Conservation (phyloP, 2,888 invertebrate genomes). For the Serrognathus titanus region DNA sequence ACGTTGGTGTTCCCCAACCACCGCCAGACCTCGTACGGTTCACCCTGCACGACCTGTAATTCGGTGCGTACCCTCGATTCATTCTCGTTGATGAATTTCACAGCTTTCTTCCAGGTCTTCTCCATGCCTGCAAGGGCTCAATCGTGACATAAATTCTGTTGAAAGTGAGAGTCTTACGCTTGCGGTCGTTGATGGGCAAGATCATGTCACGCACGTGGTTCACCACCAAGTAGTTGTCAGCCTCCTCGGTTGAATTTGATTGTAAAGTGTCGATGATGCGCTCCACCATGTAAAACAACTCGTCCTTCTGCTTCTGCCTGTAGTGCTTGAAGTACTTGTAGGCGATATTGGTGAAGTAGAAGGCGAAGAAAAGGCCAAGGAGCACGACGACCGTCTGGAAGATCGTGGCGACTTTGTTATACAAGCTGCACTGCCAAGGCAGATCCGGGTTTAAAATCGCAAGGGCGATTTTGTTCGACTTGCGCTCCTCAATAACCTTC, state of each 20-base stretch:
- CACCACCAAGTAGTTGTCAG: constrained; percentile 70
- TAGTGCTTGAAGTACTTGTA: constrained; percentile 52
- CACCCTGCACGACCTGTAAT: constrained; percentile 82
- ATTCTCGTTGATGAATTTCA: constrained; percentile 72
- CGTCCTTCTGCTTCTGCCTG: constrained; percentile 54
- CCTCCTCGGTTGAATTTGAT: constrained; percentile 51
- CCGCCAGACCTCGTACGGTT: constrained; percentile 88
- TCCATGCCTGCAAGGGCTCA: constrained; percentile 53
- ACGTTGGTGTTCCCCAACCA: constrained; percentile 62
- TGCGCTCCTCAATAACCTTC: constrained; percentile 53
- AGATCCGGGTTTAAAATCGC: constrained; percentile 58
- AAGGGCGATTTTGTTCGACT: constrained; percentile 56
- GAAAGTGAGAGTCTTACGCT: constrained; percentile 39
- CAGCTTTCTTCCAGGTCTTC: constrained; percentile 83
- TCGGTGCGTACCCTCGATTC: constrained; percentile 84
- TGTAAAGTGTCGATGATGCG: constrained; percentile 63
- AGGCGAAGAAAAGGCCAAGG: constrained; percentile 35
- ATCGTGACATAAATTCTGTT: background rate
- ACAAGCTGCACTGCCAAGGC: constrained; percentile 60
- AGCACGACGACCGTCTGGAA: constrained; percentile 37
- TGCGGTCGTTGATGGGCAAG: constrained; percentile 76
- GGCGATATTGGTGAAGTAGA: constrained; percentile 47
- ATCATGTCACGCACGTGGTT: constrained; percentile 90
- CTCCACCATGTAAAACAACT: constrained; percentile 65
- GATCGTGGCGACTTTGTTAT: constrained; percentile 56